Evolutionary conservation across 1,140 invertebrate genomes (phyloP).

Genomic region (Agrilus planipennis): DNA sequence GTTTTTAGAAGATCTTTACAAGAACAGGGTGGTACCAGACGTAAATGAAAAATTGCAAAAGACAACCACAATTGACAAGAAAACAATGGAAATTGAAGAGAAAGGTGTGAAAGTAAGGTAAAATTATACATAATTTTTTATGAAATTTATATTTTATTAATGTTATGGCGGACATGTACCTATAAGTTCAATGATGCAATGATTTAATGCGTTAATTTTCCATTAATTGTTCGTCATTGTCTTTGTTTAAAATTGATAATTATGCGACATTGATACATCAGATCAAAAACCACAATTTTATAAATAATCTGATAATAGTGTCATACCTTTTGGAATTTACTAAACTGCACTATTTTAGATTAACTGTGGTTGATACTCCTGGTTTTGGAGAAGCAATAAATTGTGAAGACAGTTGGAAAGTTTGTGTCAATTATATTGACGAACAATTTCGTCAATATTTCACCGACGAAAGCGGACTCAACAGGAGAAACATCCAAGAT

Average conservation of each 20-base stretch:
- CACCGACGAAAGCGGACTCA: conserved; percentile 88
- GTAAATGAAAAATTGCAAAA: conserved; percentile 73
- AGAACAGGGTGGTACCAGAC: conserved; percentile 67
- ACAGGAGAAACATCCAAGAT: conserved; percentile 87
- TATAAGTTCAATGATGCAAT: too few relatives aligned
- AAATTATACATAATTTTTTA: too few relatives aligned
- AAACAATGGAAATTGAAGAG: conserved; percentile 90
- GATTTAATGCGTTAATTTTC: too few relatives aligned
- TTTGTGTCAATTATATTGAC: conserved; percentile 83
- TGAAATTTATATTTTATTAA: too few relatives aligned
- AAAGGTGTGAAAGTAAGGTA: conserved; percentile 73
- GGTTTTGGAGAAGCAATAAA: conserved; percentile 94
- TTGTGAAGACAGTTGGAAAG: conserved; percentile 83
- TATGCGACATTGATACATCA: too few relatives aligned
- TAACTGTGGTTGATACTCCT: conserved; percentile 94
- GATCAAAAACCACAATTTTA: too few relatives aligned
- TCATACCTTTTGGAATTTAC: too few relatives aligned
- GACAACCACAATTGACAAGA: conserved; percentile 81
- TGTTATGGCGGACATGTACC: too few relatives aligned
- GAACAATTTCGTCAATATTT: conserved; percentile 95
- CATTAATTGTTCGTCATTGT: too few relatives aligned
- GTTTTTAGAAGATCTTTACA: conserved; percentile 91
- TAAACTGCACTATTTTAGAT: conserved; percentile 15
- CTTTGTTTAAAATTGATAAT: too few relatives aligned
- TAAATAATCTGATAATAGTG: too few relatives aligned